phyloP scores from a whole-genome alignment of 2,113 vertebrate species.

The Hemicordylus capensis region DNA sequence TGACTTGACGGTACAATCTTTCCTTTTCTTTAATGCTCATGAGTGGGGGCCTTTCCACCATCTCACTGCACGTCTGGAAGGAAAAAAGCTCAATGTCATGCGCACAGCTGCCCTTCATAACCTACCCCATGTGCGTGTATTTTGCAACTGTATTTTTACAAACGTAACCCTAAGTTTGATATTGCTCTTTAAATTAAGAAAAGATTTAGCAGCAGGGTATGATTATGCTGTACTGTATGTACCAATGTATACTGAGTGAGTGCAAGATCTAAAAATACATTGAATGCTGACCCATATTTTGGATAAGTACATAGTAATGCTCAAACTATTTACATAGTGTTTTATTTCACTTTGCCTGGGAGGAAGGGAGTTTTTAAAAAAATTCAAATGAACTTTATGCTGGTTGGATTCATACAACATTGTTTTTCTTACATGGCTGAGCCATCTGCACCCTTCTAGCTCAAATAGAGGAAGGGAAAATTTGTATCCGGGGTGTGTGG shows the following conservation, averaged over 20 bases:
- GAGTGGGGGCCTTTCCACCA: background rate
- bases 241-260: slow-evolving; percentile 43
- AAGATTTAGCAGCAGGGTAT: slow-evolving; percentile 26
- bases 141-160: slow-evolving; percentile 15
- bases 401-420: background rate
- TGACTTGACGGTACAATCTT: no score
- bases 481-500: background rate
- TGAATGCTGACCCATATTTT: slow-evolving; percentile 53
- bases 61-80: background rate
- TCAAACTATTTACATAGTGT: slow-evolving; percentile 36
- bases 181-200: slow-evolving; percentile 50
- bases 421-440: background rate
- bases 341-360: slow-evolving; percentile 46
- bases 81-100: background rate
- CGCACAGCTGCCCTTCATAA: background rate
- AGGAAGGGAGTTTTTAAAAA: background rate
- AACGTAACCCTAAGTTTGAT: slow-evolving; percentile 45
- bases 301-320: slow-evolving; percentile 38
- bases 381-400: background rate
- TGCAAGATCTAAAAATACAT: slow-evolving; percentile 49
- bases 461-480: background rate
- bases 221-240: slow-evolving; percentile 56
- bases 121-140: background rate
- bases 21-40: background rate
- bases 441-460: background rate